Evolutionary conservation across 2,113 vertebrate species (phyloP), one percentile per base, ranked within the genome.

Genomic region (Chaenocephalus aceratus): DNA sequence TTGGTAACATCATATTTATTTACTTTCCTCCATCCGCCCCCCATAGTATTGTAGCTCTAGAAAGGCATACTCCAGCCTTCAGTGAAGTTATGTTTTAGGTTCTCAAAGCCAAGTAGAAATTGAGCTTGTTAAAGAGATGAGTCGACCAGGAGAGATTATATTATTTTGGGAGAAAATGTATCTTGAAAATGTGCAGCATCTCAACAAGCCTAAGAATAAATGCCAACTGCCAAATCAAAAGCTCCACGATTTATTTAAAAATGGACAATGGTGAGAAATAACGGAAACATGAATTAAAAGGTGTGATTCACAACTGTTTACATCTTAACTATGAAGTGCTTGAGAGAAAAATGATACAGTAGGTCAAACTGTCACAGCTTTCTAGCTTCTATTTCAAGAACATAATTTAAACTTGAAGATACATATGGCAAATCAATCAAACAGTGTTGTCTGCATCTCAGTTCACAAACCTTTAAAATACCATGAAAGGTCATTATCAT

Each of bases 31-130:
- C 7, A 30, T 30, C 30, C 30, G 21, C 21, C 1, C 13, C 36
- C 36, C 36, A 41, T 7, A 41, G 7, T 41, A 41, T 6, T 41
- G 36, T 7, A 41, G 36, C 30, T 30, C 3, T 3, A 72, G 53
- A 86, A 30, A 30, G 30, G 30, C 36, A 89, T 67, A 72, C 52
- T 85, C 61, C 13, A 12, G 44, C 69, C 72, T 84, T 79, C 81
- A 82, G 80, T 83, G 45, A 79, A 51, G 58, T 56, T 53, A 10
- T 52, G 36, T 8, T 41, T 41, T 41, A 41, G 36, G 36, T 41
- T 41, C 7, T 41, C 36, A 41, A 41, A 41, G 63, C 11, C 5
- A 44, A 30, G 36, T 62, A 14, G 30, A 59, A 15, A 13, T 41
- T 44, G n/a, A 66, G 46, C 57, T 48, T 44, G 4, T n/a, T 34